Base-by-base conservation (phyloP, 2,113 vertebrate genomes). In the Eptesicus fuscus region DNA sequence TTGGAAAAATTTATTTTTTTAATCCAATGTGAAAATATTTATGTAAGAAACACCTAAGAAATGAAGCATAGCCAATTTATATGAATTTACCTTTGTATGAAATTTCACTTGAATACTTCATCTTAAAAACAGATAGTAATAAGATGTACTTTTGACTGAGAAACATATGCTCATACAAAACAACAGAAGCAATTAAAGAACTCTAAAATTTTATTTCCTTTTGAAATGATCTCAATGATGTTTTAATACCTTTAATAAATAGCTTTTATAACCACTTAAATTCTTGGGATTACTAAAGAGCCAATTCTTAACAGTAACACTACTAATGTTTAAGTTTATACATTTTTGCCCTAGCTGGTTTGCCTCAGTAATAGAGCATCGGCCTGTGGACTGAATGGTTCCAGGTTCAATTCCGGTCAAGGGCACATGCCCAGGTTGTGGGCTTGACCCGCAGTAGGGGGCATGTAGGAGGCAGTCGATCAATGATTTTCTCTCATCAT, bases 31-130 rank as follows among this genome's bases (percentile, higher is more conserved):
- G n/a, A 56, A 95, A 95, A 79, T 82, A 4, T 76, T 91, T 53
- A 91, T 83, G 49, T 17, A 86, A 87, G 82, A 92, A 82, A 88
- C 17, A 88, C 7, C 23, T 61, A 83, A 59, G 44, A 90, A 91
- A 74, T 79, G 59, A 95, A 70, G 85, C 18, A 91, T 0, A 69
- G 3, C 65, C 22, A 69, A 86, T 92, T 95, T 91, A 93, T 8
- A 85, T 82, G 28, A 96, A 92, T 80, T 92, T 84, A 94, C 9
- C 25, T 91, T 86, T 86, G 7, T 65, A 92, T 47, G 40, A 95
- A 95, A 69, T 83, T 85, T 56, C n/a, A 69, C 40, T 95, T 96
- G 25, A 95, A 74, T 44, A 74, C 2, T 87, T 86, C 53, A 71
- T 65, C 20, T 73, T 80, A 89, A 83, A 93, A 83, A 78, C n/a